Evolutionary conservation across 2,888 invertebrate genomes (phyloP), one percentile per base, ranked within the genome.

Genomic region (Epistrophella euchroma): DNA sequence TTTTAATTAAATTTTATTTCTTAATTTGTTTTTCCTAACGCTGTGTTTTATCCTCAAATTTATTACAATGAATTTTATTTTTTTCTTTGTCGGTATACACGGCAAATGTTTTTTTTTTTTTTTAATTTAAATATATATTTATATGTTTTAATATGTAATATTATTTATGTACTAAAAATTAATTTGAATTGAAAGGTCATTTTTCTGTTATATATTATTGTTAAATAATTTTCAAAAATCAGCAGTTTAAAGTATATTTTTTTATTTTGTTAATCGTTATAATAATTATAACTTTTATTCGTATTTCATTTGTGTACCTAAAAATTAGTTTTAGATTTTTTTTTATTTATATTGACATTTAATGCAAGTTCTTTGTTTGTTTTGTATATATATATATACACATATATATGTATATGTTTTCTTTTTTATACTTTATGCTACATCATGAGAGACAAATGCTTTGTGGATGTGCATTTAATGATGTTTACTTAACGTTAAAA

Each of bases 1-100:
- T 80, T 85, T 85, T 85, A 81, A 70, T 85, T 85, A 80, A 81
- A 85, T 76, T 85, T 85, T 85, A 85, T 85, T 85, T 71, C 75
- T 74, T 84, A 73, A 72, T 77, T 43, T 79, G 75, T 77, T 47
- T 71, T 79, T 70, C 62, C 77, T 81, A 76, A 72, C 56, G 64
- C 74, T 79, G 58, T 19, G 11, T 66, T 66, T 56, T 52, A 60
- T 80, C 72, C 25, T 72, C 40, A 71, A 50, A 68, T 68, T 68
- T 52, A 68, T 52, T 68, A 58, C 71, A 56, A 40, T 45, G 17
- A 11, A 64, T 45, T n/a, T n/a, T 25, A 9, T 52, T 50, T 64
- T 79, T 76, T 72, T n/a, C 25, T 62, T 50, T 71, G 55, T 71
- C 64, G 52, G 60, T 73, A 76, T 76, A 72, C 68, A 80, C 60